A percentile compares a stretch with the other conserved stretches of the same genome.
Conservation (phyloP, 92 coral and sea anemone genomes). For the Porites divaricata region DNA sequence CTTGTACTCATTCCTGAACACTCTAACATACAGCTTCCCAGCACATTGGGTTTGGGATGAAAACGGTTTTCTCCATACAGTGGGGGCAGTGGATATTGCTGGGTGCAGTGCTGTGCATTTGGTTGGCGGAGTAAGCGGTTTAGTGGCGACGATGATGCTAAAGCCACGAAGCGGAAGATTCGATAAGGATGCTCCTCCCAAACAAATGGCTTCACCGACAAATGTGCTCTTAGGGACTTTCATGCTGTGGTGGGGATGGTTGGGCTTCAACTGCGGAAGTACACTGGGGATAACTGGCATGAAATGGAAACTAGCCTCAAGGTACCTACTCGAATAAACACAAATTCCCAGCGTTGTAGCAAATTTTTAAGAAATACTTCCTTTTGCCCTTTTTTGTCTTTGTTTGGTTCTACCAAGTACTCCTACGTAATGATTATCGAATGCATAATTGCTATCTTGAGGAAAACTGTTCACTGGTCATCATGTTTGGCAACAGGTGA, state of each 20-base stretch:
- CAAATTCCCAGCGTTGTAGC: too few relatives aligned
- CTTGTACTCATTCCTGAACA: conserved; percentile 79
- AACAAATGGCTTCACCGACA: conserved; percentile 61
- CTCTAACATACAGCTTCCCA: conserved; percentile 77
- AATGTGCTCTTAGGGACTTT: conserved; percentile 80
- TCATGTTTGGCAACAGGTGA: too few relatives aligned
- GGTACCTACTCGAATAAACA: too few relatives aligned
- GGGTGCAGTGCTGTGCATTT: conserved; percentile 95
- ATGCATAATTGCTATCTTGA: too few relatives aligned
- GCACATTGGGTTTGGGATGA: conserved; percentile 26
- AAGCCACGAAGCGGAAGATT: conserved; percentile 78
- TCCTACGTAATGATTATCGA: too few relatives aligned
- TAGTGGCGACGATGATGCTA: conserved; percentile 79
- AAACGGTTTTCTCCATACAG: conserved; percentile 57
- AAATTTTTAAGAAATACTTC: too few relatives aligned
- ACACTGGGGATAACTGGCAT: conserved; percentile 84
- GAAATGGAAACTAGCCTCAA: conserved; percentile 7
- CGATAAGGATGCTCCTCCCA: conserved; percentile 50
- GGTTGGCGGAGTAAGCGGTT: conserved; percentile 86
- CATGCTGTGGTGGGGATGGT: too few relatives aligned
- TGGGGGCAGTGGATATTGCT: conserved; percentile 71
- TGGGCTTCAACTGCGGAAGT: conserved; percentile 62
- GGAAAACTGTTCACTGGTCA: too few relatives aligned
- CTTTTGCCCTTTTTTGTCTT: too few relatives aligned
- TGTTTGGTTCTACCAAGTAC: too few relatives aligned